Percentiles rank a stretch among this genome's conserved stretches.
phyloP scores from a whole-genome alignment of 2,797 vertebrate genomes.

The Tiaroga cobitis region DNA sequence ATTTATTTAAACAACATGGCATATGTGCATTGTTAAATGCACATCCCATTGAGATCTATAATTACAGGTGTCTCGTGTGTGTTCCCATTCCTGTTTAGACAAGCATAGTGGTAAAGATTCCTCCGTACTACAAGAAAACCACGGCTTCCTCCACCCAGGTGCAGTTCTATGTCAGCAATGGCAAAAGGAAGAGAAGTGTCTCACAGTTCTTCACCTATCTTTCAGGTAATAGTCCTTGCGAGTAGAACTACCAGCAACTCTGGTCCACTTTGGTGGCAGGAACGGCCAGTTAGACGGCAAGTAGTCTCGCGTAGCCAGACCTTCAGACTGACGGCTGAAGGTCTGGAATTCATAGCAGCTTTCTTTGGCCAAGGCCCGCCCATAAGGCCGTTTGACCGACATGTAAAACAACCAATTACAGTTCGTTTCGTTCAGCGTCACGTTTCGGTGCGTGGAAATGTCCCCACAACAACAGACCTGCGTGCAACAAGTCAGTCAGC shows the following conservation, averaged over 20 bases:
- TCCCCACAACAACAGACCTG: too few relatives aligned
- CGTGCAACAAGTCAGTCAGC: too few relatives aligned
- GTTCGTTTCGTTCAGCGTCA: too few relatives aligned
- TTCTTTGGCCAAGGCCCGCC: too few relatives aligned
- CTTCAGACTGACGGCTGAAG: too few relatives aligned
- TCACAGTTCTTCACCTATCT: constrained; percentile 88
- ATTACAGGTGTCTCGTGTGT: constrained; percentile 7
- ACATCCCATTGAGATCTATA: neutral
- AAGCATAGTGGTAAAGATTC: constrained; percentile 88
- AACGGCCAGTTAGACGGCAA: neutral
- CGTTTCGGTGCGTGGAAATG: too few relatives aligned
- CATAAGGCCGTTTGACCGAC: too few relatives aligned
- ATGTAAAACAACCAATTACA: too few relatives aligned
- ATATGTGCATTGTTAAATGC: neutral
- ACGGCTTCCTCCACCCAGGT: constrained; percentile 83
- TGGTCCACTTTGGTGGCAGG: neutral
- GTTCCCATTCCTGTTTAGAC: constrained; percentile 73
- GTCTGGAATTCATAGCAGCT: too few relatives aligned
- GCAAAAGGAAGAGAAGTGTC: constrained; percentile 91
- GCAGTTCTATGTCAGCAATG: constrained; percentile 94
- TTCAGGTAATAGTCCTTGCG: constrained; percentile 76
- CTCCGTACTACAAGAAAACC: constrained; percentile 87
- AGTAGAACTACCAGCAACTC: neutral
- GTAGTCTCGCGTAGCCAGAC: too few relatives aligned
- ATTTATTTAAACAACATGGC: neutral